Evolutionary conservation across 2,888 invertebrate genomes (phyloP), one percentile per base, ranked within the genome.

Genomic region (Lissonota sp.): DNA sequence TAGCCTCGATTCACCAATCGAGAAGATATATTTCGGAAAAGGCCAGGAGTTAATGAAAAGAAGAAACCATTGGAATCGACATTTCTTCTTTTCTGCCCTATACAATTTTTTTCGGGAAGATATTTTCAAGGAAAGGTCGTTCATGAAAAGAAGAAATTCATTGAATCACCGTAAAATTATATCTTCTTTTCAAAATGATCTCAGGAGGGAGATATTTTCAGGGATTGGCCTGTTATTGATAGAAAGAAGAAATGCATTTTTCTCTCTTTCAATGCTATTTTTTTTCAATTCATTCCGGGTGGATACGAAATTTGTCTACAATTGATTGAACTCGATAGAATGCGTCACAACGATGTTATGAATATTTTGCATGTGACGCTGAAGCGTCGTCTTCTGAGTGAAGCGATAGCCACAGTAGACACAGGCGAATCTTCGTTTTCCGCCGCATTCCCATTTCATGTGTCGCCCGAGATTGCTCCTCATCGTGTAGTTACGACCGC

Each of bases 391-490:
- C 84, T 91, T 91, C 83, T 91, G 91, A 8, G 92, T 92, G 83
- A 92, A 91, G 81, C 88, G 86, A 83, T 87, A 87, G 78, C 79
- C 84, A 85, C 92, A 93, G 83, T 88, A 88, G 60, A 84, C 86
- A 82, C 93, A 93, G 37, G 86, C 82, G 81, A 93, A 93, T 70
- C 86, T 85, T 14, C 91, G 89, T 71, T 90, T 90, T 12, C 91
- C 91, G 3, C 92, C 92, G 84, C 93, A 93, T 72, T 93, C 92
- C 86, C 90, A 91, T 55, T 88, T 91, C 82, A 89, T 84, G 83
- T 93, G 93, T 40, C 90, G 86, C 40, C 86, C 73, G 14, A 91
- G 86, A 83, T 91, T 91, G 78, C 87, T 88, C 10, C 83, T 82
- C 82, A 84, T 84, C 12, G 89, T 89, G 84, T 90, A 91, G 63